These are phyloP conservation scores for Margaritifera margaritifera DNA, from an alignment of 2,888 invertebrate species.

Conservation along the genomic window DNA sequence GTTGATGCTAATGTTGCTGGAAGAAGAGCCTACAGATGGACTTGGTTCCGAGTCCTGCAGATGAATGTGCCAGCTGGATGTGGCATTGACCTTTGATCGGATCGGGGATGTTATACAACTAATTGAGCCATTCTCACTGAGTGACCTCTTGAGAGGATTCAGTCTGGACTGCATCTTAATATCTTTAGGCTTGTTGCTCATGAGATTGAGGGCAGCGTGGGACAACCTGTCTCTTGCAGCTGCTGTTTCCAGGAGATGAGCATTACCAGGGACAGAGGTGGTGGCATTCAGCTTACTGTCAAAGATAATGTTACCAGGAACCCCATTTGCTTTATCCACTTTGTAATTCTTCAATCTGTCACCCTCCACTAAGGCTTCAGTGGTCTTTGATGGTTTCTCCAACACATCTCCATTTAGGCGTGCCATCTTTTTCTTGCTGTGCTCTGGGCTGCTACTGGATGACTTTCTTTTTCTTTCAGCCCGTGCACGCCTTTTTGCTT, in stretches of 20 bases:
- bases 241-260: slow-evolving; percentile 45
- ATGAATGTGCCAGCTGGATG: slow-evolving; percentile 65
- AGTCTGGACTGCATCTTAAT: slow-evolving; percentile 5
- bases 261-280: slow-evolving; percentile 63
- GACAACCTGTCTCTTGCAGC: slow-evolving; percentile 26
- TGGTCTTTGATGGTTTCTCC: too few species aligned
- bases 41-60: slow-evolving; percentile 59
- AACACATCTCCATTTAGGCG: too few species aligned
- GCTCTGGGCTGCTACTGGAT: not conserved
- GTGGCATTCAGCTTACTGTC: slow-evolving; percentile 59
- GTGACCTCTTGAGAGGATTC: not conserved
- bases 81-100: slow-evolving; percentile 25
- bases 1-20: slow-evolving; percentile 67
- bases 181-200: slow-evolving; percentile 17
- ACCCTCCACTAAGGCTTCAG: not conserved
- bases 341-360: not conserved
- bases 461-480: slow-evolving; percentile 5
- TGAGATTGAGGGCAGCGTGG: slow-evolving; percentile 12
- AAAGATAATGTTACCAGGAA: slow-evolving; percentile 40
- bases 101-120: slow-evolving; percentile 23
- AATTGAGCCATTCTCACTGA: slow-evolving; percentile 18
- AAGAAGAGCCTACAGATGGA: slow-evolving; percentile 65
- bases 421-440: slow-evolving; percentile 2
- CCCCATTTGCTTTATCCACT: slow-evolving; percentile 8
- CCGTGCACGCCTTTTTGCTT: slow-evolving; percentile 10